phyloP scores from a whole-genome alignment of 2,113 vertebrate species.

The Diadophis punctatus region DNA sequence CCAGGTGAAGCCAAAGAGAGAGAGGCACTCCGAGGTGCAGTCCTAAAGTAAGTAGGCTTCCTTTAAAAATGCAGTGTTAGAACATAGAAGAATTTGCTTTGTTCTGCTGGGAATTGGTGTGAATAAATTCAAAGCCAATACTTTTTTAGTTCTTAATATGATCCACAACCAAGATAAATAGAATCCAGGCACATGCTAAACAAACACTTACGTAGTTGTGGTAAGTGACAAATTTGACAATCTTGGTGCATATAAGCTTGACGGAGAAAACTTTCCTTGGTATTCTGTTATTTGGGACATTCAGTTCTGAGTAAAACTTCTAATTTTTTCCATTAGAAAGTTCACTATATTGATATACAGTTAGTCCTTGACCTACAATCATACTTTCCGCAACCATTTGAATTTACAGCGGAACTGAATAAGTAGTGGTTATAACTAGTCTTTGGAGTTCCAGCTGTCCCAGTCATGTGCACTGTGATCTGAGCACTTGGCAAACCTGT shows the following conservation, averaged over 20 bases:
- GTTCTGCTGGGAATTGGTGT: background rate
- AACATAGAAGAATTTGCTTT: background rate
- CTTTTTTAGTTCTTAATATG: background rate
- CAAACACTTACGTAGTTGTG: background rate
- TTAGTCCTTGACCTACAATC: background rate
- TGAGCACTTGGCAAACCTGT: background rate
- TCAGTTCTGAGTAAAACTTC: background rate
- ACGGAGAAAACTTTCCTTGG: background rate
- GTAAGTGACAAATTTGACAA: background rate
- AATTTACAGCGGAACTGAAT: background rate
- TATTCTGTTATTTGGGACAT: background rate
- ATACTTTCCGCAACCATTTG: background rate
- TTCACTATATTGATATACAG: background rate
- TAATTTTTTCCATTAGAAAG: background rate
- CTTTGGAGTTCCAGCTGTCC: background rate
- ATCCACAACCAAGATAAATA: background rate
- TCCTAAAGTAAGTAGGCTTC: constrained; percentile 84
- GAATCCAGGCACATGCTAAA: accelerated
- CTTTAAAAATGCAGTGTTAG: background rate
- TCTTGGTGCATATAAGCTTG: background rate
- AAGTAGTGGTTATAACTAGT: background rate
- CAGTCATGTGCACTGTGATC: background rate
- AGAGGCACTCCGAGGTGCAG: constrained; percentile 93
- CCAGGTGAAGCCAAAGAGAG: constrained; percentile 96
- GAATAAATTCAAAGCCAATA: background rate